Evolutionary conservation across 2,888 invertebrate genomes (phyloP), one percentile per base, ranked within the genome.

Genomic region (Ormia ochracea): DNA sequence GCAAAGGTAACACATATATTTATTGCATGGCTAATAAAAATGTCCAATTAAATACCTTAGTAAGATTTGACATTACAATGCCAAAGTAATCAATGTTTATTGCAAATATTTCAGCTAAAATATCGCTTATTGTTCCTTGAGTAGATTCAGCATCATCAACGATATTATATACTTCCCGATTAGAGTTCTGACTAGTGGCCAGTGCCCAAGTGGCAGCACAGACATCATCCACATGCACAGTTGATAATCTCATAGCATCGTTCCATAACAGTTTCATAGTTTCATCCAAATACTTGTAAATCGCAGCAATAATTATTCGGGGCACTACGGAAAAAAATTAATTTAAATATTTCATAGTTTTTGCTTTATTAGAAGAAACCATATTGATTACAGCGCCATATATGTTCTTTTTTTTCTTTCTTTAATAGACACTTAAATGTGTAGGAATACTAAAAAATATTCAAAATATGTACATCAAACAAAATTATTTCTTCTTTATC

Each of bases 241-340:
- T 98, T 90, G 97, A 96, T 91, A 96, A 92, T 86, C 93, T 93
- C 82, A 97, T 91, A 78, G 95, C 93, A 10, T 94, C 93, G 43
- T 94, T 95, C 97, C 97, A 98, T 21, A 97, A 91, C 36, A 98
- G 91, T 89, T 96, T 96, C 96, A 98, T 96, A 82, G 95, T 95
- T 90, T 97, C 96, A 38, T 94, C 93, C 31, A 97, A 91, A 86
- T 96, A 94, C 87, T 95, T 96, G 90, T 98, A 98, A 82, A 97
- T 94, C 41, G 95, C 95, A 74, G 96, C 97, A 85, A 96, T 94
- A 36, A 97, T 93, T 66, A 97, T 91, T 50, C 97, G 93, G 0
- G 96, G 96, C 80, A 95, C 96, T 96, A 78, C 58, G 45, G 0
- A 66, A 75, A 26, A n/a, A n/a, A n/a, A n/a, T n/a, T n/a, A 17